Evolutionary conservation across 2,797 vertebrate genomes (phyloP), one percentile per base, ranked within the genome.

Genomic region (Alfaro cultratus): DNA sequence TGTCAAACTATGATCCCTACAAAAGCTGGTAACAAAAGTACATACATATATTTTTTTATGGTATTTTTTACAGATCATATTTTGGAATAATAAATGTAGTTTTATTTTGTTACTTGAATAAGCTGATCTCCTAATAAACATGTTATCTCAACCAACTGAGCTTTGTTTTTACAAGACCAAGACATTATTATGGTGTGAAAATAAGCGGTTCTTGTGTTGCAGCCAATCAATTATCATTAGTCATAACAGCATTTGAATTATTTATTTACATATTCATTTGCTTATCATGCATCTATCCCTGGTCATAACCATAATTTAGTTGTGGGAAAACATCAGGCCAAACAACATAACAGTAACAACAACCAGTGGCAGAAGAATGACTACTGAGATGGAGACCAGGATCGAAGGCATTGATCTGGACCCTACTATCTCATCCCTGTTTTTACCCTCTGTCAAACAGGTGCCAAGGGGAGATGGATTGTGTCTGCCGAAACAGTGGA

Each of bases 391-490:
- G 90, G 91, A 91, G 87, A 87, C 80, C 80, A 84, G 87, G 92
- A 96, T 96, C 95, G 94, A 96, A 96, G 92, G 87, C 90, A 96
- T 96, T 95, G 95, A 96, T 96, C 94, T 76, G 67, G 75, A 73
- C 83, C 92, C 84, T 83, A 88, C 93, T 95, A 95, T 95, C 95
- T 96, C 93, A 93, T 94, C 88, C 90, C 92, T 93, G 93, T 93
- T 96, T 96, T 95, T 96, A 95, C 93, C 94, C 93, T 94, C 94
- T 96, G 95, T 96, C 96, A 95, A 93, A 94, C 92, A 91, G 94
- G 89, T 92, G 94, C 94, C 88, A 79, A 90, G 87, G 94, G 94
- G 95, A 95, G 95, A 96, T 94, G 93, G 95, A 96, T 95, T 94
- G 91, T 93, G 93, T 95, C 94, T 92, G 94, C 89, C 77, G 77